These are phyloP conservation scores for Harpagifer antarcticus DNA, from an alignment of 2,797 vertebrate genomes.

Conservation along the genomic window DNA sequence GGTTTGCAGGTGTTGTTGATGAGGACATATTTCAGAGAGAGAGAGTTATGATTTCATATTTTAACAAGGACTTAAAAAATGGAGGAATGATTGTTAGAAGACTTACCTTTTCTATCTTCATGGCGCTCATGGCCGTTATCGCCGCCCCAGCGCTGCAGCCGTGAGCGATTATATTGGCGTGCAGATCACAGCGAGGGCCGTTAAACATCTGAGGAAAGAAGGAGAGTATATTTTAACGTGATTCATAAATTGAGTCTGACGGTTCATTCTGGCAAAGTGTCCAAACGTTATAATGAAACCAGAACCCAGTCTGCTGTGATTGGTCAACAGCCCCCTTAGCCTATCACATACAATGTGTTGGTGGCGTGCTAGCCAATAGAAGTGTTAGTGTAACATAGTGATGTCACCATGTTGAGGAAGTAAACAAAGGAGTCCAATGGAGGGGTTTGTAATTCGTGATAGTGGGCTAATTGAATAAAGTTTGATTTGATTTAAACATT, in stretches of 20 bases:
- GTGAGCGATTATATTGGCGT: conserved; percentile 73
- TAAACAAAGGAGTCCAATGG: too few relatives aligned
- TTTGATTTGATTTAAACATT: too few relatives aligned
- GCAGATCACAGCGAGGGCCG: conserved; percentile 86
- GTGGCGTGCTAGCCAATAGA: too few relatives aligned
- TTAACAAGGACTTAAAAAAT: neutral
- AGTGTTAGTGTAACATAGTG: too few relatives aligned
- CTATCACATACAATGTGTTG: too few relatives aligned
- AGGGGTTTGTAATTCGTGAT: too few relatives aligned
- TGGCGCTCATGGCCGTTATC: conserved; percentile 61
- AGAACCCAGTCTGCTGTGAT: too few relatives aligned
- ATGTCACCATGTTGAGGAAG: too few relatives aligned
- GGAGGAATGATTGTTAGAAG: neutral
- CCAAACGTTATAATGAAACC: neutral
- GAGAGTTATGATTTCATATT: neutral
- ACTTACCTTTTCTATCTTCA: conserved; percentile 73
- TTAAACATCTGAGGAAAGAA: conserved; percentile 79
- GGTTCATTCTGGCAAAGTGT: neutral
- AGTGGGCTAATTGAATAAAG: too few relatives aligned
- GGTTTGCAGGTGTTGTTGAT: too few relatives aligned
- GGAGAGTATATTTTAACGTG: neutral
- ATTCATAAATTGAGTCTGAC: neutral
- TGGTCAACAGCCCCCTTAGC: too few relatives aligned
- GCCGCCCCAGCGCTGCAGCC: conserved; percentile 72
- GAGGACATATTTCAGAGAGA: neutral